Evolutionary conservation across 2,888 invertebrate species (phyloP).

Genomic region (Andrena trimmerana): DNA sequence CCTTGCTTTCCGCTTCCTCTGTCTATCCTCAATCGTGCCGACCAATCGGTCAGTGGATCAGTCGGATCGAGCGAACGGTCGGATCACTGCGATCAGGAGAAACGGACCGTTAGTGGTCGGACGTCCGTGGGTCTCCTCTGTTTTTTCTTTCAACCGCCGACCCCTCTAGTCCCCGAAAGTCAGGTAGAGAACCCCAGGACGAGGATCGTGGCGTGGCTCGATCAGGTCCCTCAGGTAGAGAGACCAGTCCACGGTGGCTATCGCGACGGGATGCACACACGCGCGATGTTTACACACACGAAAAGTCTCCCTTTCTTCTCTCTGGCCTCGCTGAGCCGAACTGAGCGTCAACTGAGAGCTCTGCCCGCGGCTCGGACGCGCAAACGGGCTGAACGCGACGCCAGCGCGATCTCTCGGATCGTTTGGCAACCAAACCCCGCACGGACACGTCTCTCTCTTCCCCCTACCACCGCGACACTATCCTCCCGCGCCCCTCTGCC

Average conservation of each 20-base stretch:
- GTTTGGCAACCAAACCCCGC: conserved; percentile 76
- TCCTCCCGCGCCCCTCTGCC: conserved; percentile 85
- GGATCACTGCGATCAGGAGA: conserved; percentile 37
- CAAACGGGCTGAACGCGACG: conserved; percentile 79
- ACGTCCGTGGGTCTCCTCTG: conserved; percentile 19
- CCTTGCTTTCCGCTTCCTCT: not conserved
- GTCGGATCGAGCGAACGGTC: not conserved
- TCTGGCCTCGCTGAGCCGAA: conserved; percentile 84
- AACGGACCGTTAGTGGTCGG: conserved; percentile 50
- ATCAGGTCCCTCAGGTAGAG: conserved; percentile 49
- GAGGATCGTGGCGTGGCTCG: not conserved
- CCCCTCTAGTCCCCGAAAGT: conserved; percentile 1
- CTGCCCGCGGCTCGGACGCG: conserved; percentile 84
- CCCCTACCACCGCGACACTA: conserved; percentile 78
- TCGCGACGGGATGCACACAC: conserved; percentile 70
- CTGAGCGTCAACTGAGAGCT: conserved; percentile 87
- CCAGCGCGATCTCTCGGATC: conserved; percentile 86
- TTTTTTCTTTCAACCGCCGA: conserved; percentile 9
- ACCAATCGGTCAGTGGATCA: not conserved
- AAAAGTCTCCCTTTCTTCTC: conserved; percentile 82
- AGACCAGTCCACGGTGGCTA: conserved; percentile 29
- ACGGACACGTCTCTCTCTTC: conserved; percentile 71
- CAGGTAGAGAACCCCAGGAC: conserved; percentile 42
- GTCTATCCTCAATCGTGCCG: too few relatives aligned
- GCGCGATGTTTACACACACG: conserved; percentile 69